Conservation (phyloP, 2,888 invertebrate genomes). For the Liposcelis brunnea region DNA sequence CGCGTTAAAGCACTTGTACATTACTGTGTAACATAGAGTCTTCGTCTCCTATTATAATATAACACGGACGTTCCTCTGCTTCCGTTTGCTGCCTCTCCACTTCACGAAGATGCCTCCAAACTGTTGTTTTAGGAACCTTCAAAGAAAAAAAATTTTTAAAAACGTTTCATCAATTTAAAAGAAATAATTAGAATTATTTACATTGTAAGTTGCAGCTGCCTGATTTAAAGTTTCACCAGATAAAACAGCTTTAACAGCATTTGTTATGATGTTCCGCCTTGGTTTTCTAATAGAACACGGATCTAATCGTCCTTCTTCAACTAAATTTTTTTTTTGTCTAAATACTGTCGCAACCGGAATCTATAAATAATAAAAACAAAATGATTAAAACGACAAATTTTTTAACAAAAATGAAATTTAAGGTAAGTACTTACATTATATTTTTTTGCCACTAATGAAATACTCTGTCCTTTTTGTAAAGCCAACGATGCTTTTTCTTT, state of each 20-base stretch:
- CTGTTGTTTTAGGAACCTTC: constrained; percentile 28
- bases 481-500: constrained; percentile 27
- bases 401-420: constrained; percentile 1
- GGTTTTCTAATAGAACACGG: constrained; percentile 24
- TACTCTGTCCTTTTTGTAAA: constrained; percentile 26
- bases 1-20: no score
- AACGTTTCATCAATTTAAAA: background rate
- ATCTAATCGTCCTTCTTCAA: constrained; percentile 27
- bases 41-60: background rate
- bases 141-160: constrained; percentile 1
- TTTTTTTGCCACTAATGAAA: constrained; percentile 26
- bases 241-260: constrained; percentile 28
- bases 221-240: constrained; percentile 30
- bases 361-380: constrained; percentile 18
- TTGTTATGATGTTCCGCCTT: constrained; percentile 24
- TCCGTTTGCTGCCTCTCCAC: constrained; percentile 22
- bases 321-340: constrained; percentile 26
- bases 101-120: constrained; percentile 22
- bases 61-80: background rate
- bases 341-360: constrained; percentile 30
- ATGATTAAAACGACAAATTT: background rate
- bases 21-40: background rate
- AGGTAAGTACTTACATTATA: constrained; percentile 22
- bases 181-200: constrained; percentile 8
- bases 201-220: constrained; percentile 25